phyloP scores from a whole-genome alignment of 2,888 invertebrate species.

The Anodontia alba region DNA sequence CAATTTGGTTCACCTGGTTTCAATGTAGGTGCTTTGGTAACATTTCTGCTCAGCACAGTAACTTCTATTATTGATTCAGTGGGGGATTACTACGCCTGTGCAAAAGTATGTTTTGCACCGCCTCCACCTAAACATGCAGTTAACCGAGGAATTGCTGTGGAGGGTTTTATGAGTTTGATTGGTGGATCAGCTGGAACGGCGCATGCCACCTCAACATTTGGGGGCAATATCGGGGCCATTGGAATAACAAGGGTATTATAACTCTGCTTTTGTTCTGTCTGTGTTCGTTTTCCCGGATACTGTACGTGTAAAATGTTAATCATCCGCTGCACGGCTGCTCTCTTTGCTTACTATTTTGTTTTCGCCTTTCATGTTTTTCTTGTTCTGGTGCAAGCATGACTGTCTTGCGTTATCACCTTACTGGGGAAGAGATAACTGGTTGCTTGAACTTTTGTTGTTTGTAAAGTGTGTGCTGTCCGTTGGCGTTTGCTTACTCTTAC shows the following conservation, averaged over 20 bases:
- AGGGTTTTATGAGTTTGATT: slow-evolving; percentile 92
- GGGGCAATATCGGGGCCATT: slow-evolving; percentile 95
- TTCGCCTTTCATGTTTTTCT: too few species aligned
- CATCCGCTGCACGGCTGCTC: too few species aligned
- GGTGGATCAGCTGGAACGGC: slow-evolving; percentile 94
- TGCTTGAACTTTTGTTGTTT: too few species aligned
- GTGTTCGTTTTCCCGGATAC: too few species aligned
- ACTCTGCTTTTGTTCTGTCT: too few species aligned
- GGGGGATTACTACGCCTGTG: slow-evolving; percentile 94
- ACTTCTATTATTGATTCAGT: slow-evolving; percentile 84
- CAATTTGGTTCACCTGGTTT: slow-evolving; percentile 70
- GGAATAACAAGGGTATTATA: slow-evolving; percentile 92
- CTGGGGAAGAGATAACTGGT: too few species aligned
- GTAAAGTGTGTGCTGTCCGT: too few species aligned
- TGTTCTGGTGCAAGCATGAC: too few species aligned
- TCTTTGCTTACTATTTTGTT: too few species aligned
- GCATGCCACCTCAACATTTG: slow-evolving; percentile 94
- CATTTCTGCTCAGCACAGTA: slow-evolving; percentile 67
- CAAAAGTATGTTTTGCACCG: slow-evolving; percentile 89
- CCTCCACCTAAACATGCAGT: slow-evolving; percentile 93
- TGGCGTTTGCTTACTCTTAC: too few species aligned
- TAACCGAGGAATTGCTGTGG: slow-evolving; percentile 88
- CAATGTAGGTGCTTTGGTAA: slow-evolving; percentile 61
- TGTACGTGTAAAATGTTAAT: too few species aligned
- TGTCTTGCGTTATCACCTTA: too few species aligned